These are phyloP conservation scores for Atlantisia rogersi DNA, from an alignment of 2,113 vertebrate species.

Conservation along the genomic window DNA sequence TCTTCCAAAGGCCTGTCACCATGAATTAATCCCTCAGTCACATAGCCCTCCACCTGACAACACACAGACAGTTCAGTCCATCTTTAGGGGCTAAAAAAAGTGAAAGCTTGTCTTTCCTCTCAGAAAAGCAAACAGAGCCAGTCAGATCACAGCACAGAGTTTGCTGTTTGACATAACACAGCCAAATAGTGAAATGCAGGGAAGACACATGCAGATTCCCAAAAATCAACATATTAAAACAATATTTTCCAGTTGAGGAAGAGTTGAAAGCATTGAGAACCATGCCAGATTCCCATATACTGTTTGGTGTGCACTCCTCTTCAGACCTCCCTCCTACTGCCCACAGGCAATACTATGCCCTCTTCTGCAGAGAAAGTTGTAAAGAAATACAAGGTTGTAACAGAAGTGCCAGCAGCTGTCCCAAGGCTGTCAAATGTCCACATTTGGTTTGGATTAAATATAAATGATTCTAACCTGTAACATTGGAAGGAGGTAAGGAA, in stretches of 20 bases:
- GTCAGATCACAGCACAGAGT: background rate
- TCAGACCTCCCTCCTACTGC: background rate
- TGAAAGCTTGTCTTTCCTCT: background rate
- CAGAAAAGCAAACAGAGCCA: background rate
- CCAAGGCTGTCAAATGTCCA: background rate
- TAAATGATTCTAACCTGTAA: background rate
- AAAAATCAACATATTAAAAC: background rate
- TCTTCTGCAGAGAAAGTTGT: background rate
- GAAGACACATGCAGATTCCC: background rate
- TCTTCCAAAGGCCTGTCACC: background rate
- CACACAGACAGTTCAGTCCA: background rate
- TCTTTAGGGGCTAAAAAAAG: background rate
- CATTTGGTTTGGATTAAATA: background rate
- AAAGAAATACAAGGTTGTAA: background rate
- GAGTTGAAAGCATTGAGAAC: background rate
- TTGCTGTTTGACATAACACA: background rate
- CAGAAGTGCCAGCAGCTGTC: background rate
- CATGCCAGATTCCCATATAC: background rate
- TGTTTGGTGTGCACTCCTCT: background rate
- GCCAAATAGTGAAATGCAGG: background rate
- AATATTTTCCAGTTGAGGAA: background rate
- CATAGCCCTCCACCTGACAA: background rate
- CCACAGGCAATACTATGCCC: background rate
- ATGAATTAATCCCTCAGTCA: background rate
- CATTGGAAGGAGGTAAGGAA: background rate